Evolutionary conservation across 2,797 vertebrate genomes (phyloP).

Genomic region (Helarctos malayanus): DNA sequence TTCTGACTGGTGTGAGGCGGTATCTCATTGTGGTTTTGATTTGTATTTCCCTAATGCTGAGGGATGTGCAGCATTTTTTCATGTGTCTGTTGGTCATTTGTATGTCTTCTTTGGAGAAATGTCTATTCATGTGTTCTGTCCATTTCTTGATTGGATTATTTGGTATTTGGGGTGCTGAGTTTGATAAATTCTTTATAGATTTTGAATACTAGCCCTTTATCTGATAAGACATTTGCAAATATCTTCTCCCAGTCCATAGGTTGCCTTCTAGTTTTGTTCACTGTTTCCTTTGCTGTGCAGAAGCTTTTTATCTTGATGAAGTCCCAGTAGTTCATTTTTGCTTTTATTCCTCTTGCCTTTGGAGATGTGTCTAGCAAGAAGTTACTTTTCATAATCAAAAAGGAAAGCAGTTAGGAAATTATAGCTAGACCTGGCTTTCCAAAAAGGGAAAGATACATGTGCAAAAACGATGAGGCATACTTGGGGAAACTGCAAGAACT

Average conservation of each 20-base stretch:
- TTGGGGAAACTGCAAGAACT: not conserved
- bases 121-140: not conserved
- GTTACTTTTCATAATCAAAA: conserved; percentile 46
- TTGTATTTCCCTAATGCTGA: not conserved
- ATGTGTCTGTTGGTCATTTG: not conserved
- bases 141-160: not conserved
- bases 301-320: not conserved
- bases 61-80: not conserved
- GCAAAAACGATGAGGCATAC: not conserved
- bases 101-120: not conserved
- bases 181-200: not conserved
- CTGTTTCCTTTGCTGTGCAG: not conserved
- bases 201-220: not conserved
- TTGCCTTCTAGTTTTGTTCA: not conserved
- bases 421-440: conserved; percentile 15
- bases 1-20: not conserved
- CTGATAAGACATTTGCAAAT: not conserved
- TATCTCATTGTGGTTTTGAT: not conserved
- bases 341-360: not conserved
- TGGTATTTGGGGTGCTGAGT: not conserved
- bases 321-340: not conserved
- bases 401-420: conserved; percentile 4
- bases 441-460: not conserved
- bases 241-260: not conserved
- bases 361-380: not conserved